Conservation (phyloP, 2,797 vertebrate genomes). For the Macrochelys suwanniensis region DNA sequence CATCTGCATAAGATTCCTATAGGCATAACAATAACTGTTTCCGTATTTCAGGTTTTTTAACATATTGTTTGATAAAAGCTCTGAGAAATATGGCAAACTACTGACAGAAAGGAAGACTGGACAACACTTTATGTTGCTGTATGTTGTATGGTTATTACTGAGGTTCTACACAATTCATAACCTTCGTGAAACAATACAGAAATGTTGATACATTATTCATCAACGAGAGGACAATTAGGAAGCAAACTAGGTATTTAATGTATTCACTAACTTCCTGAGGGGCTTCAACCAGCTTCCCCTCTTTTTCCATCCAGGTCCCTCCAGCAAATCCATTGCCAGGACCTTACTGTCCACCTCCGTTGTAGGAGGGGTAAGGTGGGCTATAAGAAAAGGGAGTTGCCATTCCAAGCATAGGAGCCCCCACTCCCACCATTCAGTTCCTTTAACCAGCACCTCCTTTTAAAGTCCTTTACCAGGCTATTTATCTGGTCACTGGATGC, state of each 20-base stretch:
- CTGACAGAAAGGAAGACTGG: not conserved
- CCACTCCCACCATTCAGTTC: no score
- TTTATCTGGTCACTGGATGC: no score
- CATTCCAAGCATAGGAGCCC: no score
- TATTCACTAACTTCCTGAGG: no score
- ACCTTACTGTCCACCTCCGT: no score
- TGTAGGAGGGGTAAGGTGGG: no score
- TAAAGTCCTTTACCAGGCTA: no score
- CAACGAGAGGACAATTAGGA: conserved; percentile 78
- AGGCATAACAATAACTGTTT: conserved; percentile 55
- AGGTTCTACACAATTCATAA: conserved; percentile 50
- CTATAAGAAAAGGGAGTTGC: no score
- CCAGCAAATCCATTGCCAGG: no score
- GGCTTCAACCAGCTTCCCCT: no score
- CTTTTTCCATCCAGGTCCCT: no score
- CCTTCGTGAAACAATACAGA: conserved; percentile 59
- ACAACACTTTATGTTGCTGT: conserved; percentile 12
- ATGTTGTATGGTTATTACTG: conserved; percentile 39
- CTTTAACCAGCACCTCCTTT: no score
- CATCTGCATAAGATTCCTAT: conserved; percentile 62
- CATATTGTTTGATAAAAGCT: conserved; percentile 60
- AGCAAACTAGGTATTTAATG: conserved; percentile 63
- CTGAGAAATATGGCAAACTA: conserved; percentile 49
- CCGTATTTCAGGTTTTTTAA: conserved; percentile 67
- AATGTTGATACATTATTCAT: conserved; percentile 78